A percentile compares a stretch with the other conserved stretches of the same genome.
Conservation (phyloP, 2,797 vertebrate species). For the Tauraco hartlaubi region DNA sequence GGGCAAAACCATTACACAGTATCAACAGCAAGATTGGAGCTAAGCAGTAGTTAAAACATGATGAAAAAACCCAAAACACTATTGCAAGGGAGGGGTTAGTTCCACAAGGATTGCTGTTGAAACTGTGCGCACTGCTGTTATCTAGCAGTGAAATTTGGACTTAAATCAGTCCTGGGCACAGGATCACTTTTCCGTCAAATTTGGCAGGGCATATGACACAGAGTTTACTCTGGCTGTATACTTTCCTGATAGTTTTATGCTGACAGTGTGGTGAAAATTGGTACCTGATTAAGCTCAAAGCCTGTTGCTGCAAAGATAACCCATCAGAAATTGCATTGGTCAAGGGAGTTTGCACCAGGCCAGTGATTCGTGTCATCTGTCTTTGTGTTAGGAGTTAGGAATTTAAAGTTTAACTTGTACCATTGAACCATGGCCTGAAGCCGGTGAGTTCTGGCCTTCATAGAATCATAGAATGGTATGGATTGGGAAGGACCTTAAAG, state of each 20-base stretch:
- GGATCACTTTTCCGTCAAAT: background rate
- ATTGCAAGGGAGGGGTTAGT: background rate
- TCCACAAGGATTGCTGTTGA: background rate
- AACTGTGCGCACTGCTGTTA: background rate
- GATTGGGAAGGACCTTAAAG: too few relatives aligned
- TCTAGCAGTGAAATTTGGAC: conserved; percentile 1
- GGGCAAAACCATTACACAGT: background rate
- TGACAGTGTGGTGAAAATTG: background rate
- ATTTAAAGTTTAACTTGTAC: background rate
- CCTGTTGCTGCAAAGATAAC: background rate
- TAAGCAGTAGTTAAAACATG: background rate
- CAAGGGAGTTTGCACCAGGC: background rate
- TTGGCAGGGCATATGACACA: background rate
- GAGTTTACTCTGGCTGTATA: background rate
- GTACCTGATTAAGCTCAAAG: background rate
- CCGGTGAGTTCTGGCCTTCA: background rate
- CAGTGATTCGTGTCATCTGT: background rate
- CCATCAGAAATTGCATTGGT: background rate
- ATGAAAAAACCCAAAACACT: background rate
- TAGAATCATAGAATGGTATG: too few relatives aligned
- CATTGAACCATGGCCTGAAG: background rate
- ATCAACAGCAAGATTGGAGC: background rate
- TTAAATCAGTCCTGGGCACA: background rate
- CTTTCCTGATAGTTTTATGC: background rate
- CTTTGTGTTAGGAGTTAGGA: background rate